A percentile compares a stretch with the other conserved stretches of the same genome.
Conservation (phyloP, 2,797 vertebrate species). For the Tenualosa ilisha region DNA sequence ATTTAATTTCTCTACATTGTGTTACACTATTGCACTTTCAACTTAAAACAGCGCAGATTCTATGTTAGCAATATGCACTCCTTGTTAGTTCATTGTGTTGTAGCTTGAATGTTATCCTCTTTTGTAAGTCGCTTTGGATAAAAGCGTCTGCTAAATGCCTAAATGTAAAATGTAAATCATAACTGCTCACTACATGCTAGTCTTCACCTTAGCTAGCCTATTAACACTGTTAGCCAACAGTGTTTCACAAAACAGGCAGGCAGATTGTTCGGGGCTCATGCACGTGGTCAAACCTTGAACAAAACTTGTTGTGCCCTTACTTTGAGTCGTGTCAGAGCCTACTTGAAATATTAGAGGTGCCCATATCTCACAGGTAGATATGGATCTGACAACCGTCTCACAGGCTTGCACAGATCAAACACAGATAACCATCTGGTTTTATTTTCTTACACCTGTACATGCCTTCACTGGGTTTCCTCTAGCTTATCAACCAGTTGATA, state of each 20-base stretch:
- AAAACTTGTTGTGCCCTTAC: too few species aligned
- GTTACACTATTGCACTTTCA: too few species aligned
- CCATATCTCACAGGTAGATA: neutral
- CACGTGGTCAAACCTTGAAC: neutral
- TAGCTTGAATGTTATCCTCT: too few species aligned
- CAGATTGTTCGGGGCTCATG: neutral
- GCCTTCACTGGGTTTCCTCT: neutral
- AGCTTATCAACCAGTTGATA: neutral
- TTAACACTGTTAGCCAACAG: too few species aligned
- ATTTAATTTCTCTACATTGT: too few species aligned
- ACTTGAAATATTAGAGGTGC: neutral
- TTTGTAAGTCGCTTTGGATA: too few species aligned
- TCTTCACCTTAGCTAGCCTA: neutral
- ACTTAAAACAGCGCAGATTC: too few species aligned
- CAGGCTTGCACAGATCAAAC: neutral
- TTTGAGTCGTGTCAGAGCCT: too few species aligned
- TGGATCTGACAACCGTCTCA: neutral
- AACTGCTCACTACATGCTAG: neutral
- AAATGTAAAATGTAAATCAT: too few species aligned
- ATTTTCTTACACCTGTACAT: neutral
- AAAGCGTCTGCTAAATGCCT: too few species aligned
- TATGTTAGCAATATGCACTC: too few species aligned
- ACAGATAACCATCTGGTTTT: neutral
- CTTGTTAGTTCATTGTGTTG: too few species aligned
- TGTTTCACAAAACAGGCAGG: neutral